A percentile compares a stretch with the other conserved stretches of the same genome.
Evolutionary conservation across 2,888 invertebrate genomes (phyloP).

Genomic region (Epistrophe eligans): DNA sequence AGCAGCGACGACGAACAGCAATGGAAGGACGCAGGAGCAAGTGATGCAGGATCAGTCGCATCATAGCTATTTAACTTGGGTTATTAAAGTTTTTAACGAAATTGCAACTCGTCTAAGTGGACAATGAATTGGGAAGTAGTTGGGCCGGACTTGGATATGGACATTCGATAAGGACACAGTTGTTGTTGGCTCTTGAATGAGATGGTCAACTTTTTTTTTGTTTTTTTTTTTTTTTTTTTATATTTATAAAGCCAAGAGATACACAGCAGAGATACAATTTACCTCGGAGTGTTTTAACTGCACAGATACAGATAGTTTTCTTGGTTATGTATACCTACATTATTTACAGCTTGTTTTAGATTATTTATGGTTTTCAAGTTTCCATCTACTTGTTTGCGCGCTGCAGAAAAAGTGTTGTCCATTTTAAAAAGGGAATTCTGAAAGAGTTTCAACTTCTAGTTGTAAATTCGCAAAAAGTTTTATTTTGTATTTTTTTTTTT

Average conservation of each 20-base stretch:
- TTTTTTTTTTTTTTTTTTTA: too few relatives aligned
- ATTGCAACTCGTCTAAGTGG: slow-evolving; percentile 52
- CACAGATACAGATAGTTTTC: slow-evolving; percentile 49
- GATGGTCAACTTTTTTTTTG: slow-evolving; percentile 51
- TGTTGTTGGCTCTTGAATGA: slow-evolving; percentile 1
- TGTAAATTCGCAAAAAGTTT: slow-evolving; percentile 22
- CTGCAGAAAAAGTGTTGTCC: slow-evolving; percentile 24
- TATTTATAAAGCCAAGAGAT: background rate
- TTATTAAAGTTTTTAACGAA: slow-evolving; percentile 58
- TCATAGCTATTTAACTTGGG: slow-evolving; percentile 49
- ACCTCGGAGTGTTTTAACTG: slow-evolving; percentile 52
- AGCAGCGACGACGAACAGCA: background rate
- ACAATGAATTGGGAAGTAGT: slow-evolving; percentile 45
- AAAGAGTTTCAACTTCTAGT: slow-evolving; percentile 8
- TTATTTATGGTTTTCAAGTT: slow-evolving; percentile 63
- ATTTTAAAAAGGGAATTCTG: background rate
- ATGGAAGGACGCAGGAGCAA: slow-evolving; percentile 1
- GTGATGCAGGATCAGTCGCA: slow-evolving; percentile 26
- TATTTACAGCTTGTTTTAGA: slow-evolving; percentile 63
- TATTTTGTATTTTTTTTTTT: background rate
- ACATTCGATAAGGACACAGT: background rate
- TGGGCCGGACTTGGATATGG: background rate
- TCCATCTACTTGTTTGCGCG: slow-evolving; percentile 29
- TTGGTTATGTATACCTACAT: background rate
- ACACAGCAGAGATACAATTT: slow-evolving; percentile 3